Percentiles rank a stretch among this genome's conserved stretches.
Conservation (phyloP, 2,113 vertebrate species). For the Pantherophis guttatus region DNA sequence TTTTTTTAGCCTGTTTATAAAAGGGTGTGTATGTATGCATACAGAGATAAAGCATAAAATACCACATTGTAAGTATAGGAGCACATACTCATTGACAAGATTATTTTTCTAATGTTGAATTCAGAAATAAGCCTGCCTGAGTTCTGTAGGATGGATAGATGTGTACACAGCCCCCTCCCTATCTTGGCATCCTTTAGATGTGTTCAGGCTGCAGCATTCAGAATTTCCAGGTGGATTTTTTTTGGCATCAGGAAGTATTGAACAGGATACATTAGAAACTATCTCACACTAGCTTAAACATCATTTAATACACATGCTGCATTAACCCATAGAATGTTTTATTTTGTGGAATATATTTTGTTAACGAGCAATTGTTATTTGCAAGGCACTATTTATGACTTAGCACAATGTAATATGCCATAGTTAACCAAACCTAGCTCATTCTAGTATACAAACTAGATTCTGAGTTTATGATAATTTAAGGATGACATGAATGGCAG, state of each 20-base stretch:
- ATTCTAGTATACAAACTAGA: background rate
- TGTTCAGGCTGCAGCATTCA: background rate
- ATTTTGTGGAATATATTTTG: background rate
- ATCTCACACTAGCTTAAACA: background rate
- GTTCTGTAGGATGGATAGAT: background rate
- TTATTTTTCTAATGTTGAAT: background rate
- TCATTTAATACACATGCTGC: background rate
- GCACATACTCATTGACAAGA: background rate
- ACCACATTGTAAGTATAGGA: background rate
- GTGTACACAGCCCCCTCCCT: background rate
- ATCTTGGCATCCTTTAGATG: background rate
- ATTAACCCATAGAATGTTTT: background rate
- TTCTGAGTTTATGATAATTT: background rate
- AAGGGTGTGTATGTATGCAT: background rate
- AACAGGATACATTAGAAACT: background rate
- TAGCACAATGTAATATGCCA: background rate
- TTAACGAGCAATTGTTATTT: background rate
- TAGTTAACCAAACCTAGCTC: background rate
- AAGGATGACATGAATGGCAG: background rate
- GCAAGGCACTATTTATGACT: background rate
- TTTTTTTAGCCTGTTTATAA: background rate
- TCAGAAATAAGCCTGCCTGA: background rate
- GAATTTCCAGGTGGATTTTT: background rate
- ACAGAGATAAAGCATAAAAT: background rate
- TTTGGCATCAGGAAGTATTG: background rate